Conservation (phyloP, 2,797 vertebrate species). For the Gadopsis bispinosus region DNA sequence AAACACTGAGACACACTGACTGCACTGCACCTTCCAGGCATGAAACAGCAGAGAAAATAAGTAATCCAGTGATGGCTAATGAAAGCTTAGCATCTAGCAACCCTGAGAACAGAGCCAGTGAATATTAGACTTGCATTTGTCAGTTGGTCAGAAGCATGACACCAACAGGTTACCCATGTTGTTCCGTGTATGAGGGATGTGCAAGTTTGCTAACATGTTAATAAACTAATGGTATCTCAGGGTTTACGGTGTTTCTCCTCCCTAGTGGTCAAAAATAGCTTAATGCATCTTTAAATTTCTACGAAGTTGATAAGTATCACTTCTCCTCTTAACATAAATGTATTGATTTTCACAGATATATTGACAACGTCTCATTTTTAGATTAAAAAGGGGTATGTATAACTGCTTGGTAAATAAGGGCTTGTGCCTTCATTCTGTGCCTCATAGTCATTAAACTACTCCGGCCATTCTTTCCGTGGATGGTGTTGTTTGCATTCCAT, state of each 20-base stretch:
- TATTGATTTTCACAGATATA: not conserved
- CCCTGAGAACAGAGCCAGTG: not conserved
- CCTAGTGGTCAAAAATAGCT: not conserved
- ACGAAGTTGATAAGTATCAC: not conserved
- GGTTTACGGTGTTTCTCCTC: not conserved
- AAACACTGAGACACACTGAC: not conserved
- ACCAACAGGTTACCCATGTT: not conserved
- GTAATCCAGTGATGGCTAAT: not conserved
- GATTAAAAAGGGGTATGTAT: not conserved
- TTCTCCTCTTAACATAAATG: not conserved
- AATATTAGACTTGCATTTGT: not conserved
- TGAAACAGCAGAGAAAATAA: not conserved
- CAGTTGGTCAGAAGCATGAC: not conserved
- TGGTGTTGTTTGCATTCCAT: conserved; percentile 44
- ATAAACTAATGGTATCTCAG: not conserved
- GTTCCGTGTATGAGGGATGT: not conserved
- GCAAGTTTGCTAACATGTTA: not conserved
- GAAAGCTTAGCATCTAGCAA: not conserved
- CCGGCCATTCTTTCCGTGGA: conserved; percentile 32
- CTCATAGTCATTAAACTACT: conserved; percentile 59
- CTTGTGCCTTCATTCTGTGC: conserved; percentile 74
- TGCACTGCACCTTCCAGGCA: not conserved
- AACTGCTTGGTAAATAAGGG: conserved; percentile 74
- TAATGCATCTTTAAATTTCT: not conserved
- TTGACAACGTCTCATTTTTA: not conserved